phyloP scores from a whole-genome alignment of 2,797 vertebrate species.

The Prunella strophiata region DNA sequence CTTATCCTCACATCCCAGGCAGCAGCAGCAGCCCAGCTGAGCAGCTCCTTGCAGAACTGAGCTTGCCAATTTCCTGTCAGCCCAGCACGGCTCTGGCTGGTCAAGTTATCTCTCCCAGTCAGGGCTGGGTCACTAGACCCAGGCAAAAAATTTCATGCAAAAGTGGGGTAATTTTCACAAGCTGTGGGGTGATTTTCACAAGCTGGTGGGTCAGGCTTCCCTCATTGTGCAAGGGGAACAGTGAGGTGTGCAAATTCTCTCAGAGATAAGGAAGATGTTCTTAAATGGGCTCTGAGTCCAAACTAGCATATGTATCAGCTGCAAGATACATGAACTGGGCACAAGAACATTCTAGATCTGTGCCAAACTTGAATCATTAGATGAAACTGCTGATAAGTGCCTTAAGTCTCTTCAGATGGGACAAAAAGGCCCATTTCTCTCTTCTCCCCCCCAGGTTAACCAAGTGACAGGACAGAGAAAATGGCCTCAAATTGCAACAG shows the following conservation, averaged over 20 bases:
- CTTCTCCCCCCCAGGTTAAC: background rate
- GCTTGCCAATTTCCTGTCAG: background rate
- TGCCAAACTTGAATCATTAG: background rate
- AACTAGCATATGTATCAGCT: background rate
- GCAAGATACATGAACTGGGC: background rate
- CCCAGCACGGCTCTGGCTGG: background rate
- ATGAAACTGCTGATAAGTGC: background rate
- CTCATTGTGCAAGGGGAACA: background rate
- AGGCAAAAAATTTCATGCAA: background rate
- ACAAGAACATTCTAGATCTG: background rate
- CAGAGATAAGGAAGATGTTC: background rate
- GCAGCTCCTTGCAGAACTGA: background rate
- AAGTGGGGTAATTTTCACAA: background rate
- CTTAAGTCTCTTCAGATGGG: background rate
- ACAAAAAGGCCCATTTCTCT: background rate
- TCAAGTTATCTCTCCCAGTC: background rate
- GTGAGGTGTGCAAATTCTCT: background rate
- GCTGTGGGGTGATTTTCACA: background rate
- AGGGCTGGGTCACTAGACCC: background rate
- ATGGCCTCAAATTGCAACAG: background rate
- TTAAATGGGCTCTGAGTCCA: background rate
- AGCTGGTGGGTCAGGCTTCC: background rate
- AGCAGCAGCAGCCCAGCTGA: background rate
- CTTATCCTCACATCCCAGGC: accelerated
- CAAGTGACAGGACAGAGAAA: background rate